These are phyloP conservation scores for Bufotes viridis DNA, from an alignment of 2,797 vertebrate genomes.

Conservation along the genomic window DNA sequence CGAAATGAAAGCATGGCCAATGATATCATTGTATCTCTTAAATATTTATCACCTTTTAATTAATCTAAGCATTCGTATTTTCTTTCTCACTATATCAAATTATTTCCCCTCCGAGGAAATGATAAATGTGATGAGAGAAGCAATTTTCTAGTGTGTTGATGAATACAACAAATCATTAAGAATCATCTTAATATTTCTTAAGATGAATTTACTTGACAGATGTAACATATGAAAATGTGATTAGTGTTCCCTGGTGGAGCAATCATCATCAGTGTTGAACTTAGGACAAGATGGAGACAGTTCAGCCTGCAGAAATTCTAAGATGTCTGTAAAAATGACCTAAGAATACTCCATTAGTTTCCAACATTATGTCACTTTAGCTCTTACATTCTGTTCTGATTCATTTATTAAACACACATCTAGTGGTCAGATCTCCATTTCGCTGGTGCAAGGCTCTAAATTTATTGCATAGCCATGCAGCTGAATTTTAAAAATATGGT, in stretches of 20 bases:
- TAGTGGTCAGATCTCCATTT: not conserved
- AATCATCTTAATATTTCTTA: conserved; percentile 50
- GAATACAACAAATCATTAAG: conserved; percentile 47
- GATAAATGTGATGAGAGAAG: conserved; percentile 44
- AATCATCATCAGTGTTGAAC: not conserved
- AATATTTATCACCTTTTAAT: conserved; percentile 41
- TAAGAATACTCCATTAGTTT: not conserved
- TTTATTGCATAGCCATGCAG: too few species aligned
- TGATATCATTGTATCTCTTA: conserved; percentile 10
- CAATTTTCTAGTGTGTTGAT: conserved; percentile 39
- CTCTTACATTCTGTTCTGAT: not conserved
- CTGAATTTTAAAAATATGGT: too few species aligned
- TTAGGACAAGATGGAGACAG: not conserved
- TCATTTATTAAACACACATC: not conserved
- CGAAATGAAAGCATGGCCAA: conserved; percentile 12
- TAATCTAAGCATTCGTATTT: conserved; percentile 26
- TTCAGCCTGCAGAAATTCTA: not conserved
- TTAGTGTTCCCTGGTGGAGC: not conserved
- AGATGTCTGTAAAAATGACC: not conserved
- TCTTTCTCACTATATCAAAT: conserved; percentile 40
- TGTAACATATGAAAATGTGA: conserved; percentile 11
- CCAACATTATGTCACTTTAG: not conserved
- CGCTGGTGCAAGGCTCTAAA: too few species aligned
- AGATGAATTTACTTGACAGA: conserved; percentile 44
- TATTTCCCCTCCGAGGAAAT: conserved; percentile 21